Conservation (phyloP, 2,888 invertebrate genomes). For the Eilema sororculum region DNA sequence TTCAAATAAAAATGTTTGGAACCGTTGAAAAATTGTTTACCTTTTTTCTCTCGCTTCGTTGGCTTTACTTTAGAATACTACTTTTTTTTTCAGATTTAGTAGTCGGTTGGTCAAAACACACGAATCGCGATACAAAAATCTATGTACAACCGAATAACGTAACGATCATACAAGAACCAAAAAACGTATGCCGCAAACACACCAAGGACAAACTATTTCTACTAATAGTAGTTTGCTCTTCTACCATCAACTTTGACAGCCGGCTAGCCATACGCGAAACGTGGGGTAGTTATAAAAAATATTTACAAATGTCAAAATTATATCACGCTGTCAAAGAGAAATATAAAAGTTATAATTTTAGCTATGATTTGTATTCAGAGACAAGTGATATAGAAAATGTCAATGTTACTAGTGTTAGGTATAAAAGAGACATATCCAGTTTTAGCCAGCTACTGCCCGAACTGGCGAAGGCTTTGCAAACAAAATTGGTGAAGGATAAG, state of each 20-base stretch:
- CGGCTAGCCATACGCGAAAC: conserved; percentile 90
- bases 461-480: conserved; percentile 72
- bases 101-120: conserved; percentile 91
- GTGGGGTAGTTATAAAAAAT: conserved; percentile 88
- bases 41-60: no score
- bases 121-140: conserved; percentile 90
- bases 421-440: conserved; percentile 67
- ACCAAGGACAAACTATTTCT: conserved; percentile 84
- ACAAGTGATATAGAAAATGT: conserved; percentile 42
- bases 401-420: conserved; percentile 47
- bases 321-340: conserved; percentile 64
- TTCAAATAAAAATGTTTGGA: no score
- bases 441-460: conserved; percentile 71
- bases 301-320: conserved; percentile 64
- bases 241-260: conserved; percentile 89
- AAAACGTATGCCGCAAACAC: conserved; percentile 80
- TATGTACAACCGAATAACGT: conserved; percentile 91
- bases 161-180: conserved; percentile 89
- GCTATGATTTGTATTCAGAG: conserved; percentile 66
- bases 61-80: no score
- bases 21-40: no score
- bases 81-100: conserved; percentile 77
- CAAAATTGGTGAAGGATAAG: conserved; percentile 60
- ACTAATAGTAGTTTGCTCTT: conserved; percentile 92
- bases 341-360: conserved; percentile 76